Conservation (phyloP, 2,888 invertebrate species). For the Scaptomyza flava region DNA sequence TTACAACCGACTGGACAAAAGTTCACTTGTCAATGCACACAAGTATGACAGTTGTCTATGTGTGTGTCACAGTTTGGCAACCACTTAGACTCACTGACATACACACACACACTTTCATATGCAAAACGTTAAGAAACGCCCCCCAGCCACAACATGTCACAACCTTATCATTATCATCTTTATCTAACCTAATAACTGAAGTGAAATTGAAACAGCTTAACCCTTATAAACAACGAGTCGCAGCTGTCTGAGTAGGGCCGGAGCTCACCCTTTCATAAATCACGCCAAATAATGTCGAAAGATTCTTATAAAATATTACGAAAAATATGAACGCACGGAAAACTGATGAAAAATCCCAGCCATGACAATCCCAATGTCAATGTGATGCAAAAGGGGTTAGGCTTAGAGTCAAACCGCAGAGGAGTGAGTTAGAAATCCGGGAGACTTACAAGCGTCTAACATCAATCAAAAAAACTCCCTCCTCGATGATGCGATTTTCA, state of each 20-base stretch:
- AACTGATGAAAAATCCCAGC: constrained; percentile 34
- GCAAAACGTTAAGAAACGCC: constrained; percentile 40
- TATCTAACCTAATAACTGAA: constrained; percentile 71
- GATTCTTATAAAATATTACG: constrained; percentile 64
- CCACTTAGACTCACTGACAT: neutral
- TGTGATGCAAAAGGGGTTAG: constrained; percentile 25
- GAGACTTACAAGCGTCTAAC: constrained; percentile 78
- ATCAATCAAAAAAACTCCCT: constrained; percentile 74
- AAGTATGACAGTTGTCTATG: constrained; percentile 60
- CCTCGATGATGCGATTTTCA: constrained; percentile 74
- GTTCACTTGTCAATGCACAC: constrained; percentile 61
- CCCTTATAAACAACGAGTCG: constrained; percentile 67
- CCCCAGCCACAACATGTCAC: constrained; percentile 56
- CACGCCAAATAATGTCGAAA: constrained; percentile 47
- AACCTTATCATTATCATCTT: constrained; percentile 72
- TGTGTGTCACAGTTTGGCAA: constrained; percentile 38
- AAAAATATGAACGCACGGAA: constrained; percentile 70
- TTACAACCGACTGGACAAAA: constrained; percentile 52
- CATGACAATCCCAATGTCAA: constrained; percentile 34
- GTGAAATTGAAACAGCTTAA: constrained; percentile 79
- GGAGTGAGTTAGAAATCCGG: constrained; percentile 37
- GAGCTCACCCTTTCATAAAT: constrained; percentile 64
- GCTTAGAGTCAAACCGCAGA: constrained; percentile 79
- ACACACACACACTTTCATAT: constrained; percentile 20
- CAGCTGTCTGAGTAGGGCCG: constrained; percentile 40